Evolutionary conservation across 1,140 invertebrate genomes (phyloP).

Genomic region (Drosophila erecta): DNA sequence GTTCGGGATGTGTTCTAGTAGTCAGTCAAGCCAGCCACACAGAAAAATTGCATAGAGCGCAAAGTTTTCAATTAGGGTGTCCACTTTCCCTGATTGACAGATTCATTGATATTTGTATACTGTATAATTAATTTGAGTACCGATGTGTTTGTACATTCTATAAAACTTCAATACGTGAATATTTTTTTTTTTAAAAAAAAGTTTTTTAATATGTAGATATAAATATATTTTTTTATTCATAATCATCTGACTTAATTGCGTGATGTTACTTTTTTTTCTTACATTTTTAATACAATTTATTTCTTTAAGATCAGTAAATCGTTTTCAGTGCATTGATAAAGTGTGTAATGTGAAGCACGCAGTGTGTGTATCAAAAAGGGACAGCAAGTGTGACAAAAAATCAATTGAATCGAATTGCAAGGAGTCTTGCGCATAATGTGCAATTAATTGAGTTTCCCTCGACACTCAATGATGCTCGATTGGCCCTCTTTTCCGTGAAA

Average conservation of each 20-base stretch:
- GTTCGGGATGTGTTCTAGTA: slow-evolving; percentile 23
- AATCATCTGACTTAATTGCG: no score
- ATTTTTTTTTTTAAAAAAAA: no score
- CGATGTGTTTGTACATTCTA: no score
- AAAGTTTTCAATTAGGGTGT: not conserved
- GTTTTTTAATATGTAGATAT: no score
- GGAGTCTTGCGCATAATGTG: slow-evolving; percentile 55
- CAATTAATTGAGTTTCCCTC: slow-evolving; percentile 57
- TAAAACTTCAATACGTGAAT: no score
- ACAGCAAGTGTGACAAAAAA: slow-evolving; percentile 37
- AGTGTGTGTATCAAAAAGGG: slow-evolving; percentile 8
- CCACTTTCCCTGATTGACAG: not conserved
- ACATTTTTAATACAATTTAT: not conserved
- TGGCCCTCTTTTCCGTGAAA: not conserved
- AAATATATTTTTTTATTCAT: not conserved
- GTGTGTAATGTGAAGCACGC: slow-evolving; percentile 39
- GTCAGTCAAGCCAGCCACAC: slow-evolving; percentile 6
- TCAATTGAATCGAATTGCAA: slow-evolving; percentile 64
- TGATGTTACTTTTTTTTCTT: not conserved
- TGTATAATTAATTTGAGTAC: no score
- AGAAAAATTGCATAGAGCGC: not conserved
- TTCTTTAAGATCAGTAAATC: not conserved
- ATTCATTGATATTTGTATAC: not conserved
- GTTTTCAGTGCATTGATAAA: slow-evolving; percentile 11
- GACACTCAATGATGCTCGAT: not conserved